phyloP scores from a whole-genome alignment of 2,113 vertebrate genomes.

The Odobenus rosmarus region DNA sequence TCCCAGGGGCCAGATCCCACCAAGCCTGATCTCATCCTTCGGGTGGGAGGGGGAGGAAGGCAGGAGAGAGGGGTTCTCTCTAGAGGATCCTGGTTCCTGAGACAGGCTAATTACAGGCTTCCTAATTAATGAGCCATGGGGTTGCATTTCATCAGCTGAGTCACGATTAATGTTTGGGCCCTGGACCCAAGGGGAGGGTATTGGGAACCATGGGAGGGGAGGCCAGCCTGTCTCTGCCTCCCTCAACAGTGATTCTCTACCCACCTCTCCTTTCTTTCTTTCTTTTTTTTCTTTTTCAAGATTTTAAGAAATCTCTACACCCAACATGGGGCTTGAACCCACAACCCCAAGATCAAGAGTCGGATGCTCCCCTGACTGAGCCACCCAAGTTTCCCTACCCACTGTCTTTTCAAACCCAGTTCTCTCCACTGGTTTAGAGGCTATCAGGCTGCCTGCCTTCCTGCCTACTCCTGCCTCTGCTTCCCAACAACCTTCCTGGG shows the following conservation, averaged over 20 bases:
- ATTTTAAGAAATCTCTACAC: not conserved
- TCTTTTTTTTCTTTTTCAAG: not conserved
- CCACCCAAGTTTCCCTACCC: not conserved
- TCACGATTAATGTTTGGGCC: constrained; percentile 57
- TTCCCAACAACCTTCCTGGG: not conserved
- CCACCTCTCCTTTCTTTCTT: not conserved
- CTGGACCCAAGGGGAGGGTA: constrained; percentile 3
- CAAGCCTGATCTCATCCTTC: constrained; percentile 52
- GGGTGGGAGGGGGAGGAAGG: constrained; percentile 52
- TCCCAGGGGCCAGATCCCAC: constrained; percentile 56
- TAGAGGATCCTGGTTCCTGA: constrained; percentile 51
- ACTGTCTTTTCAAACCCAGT: not conserved
- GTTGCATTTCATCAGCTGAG: constrained; percentile 68
- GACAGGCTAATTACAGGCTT: constrained; percentile 70
- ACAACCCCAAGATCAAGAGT: not conserved
- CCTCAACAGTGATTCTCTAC: not conserved
- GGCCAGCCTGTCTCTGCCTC: not conserved
- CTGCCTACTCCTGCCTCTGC: not conserved
- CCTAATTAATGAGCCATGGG: constrained; percentile 60
- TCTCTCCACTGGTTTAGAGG: not conserved
- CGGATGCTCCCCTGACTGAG: not conserved
- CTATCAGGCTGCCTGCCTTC: not conserved
- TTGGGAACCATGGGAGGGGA: not conserved
- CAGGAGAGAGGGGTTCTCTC: constrained; percentile 74
- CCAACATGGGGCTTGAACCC: not conserved